A percentile compares a stretch with the other conserved stretches of the same genome.
Conservation (phyloP, 2,113 vertebrate genomes). For the Cyprinodon tularosa region DNA sequence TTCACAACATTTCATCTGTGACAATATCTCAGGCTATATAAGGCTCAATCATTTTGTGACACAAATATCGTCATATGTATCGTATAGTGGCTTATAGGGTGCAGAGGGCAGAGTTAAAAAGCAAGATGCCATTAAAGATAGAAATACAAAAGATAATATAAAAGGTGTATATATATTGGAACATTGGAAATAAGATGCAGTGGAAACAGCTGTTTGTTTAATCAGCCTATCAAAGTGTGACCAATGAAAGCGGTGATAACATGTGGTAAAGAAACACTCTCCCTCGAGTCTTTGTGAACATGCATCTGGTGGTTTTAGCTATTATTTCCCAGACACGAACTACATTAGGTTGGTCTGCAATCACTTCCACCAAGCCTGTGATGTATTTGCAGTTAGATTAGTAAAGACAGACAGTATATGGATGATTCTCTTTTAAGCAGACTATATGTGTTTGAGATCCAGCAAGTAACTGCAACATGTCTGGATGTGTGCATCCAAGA, state of each 20-base stretch:
- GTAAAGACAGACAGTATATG: conserved; percentile 30
- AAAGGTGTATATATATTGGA: too few relatives aligned
- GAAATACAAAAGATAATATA: too few relatives aligned
- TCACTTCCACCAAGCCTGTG: conserved; percentile 14
- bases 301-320: conserved; percentile 7
- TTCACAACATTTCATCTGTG: too few relatives aligned
- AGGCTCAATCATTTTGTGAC: too few relatives aligned
- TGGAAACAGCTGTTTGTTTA: conserved; percentile 7
- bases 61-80: too few relatives aligned
- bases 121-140: too few relatives aligned
- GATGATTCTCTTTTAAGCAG: conserved; percentile 33
- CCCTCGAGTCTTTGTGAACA: background rate
- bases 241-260: conserved; percentile 14
- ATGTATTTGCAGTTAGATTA: conserved; percentile 40
- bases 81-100: too few relatives aligned
- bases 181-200: background rate
- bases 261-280: background rate
- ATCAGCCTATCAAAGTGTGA: background rate
- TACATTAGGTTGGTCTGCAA: conserved; percentile 15
- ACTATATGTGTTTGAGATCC: conserved; percentile 36
- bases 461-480: conserved; percentile 18
- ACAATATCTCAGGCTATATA: too few relatives aligned
- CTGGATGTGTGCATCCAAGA: conserved; percentile 9
- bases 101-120: too few relatives aligned
- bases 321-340: conserved; percentile 14